phyloP scores from a whole-genome alignment of 1,140 invertebrate species.

The Pseudomyrmex pallidus region DNA sequence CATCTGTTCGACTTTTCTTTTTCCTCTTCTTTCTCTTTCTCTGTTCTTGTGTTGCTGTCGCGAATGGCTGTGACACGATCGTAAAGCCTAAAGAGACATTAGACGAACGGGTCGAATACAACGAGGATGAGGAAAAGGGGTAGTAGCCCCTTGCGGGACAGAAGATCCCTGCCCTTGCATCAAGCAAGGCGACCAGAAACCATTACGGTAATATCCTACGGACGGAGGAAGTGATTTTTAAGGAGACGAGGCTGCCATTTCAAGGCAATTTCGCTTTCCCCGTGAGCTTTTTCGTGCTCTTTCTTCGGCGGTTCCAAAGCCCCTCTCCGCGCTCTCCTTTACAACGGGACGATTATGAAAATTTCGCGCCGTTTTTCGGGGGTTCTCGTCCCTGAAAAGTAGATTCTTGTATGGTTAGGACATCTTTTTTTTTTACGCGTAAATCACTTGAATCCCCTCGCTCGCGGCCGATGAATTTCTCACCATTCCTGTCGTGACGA shows the following conservation, averaged over 20 bases:
- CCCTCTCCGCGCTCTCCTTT: slow-evolving; percentile 7
- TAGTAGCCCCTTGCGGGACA: background rate
- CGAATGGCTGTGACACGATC: slow-evolving; percentile 54
- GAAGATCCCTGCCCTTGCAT: slow-evolving; percentile 42
- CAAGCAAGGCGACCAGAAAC: slow-evolving; percentile 58
- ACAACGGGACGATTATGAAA: slow-evolving; percentile 75
- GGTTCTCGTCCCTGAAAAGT: slow-evolving; percentile 53
- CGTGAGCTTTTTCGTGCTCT: slow-evolving; percentile 62
- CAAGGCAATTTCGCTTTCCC: slow-evolving; percentile 72
- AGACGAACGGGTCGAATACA: slow-evolving; percentile 30
- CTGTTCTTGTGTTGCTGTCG: background rate
- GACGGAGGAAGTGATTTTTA: slow-evolving; percentile 77
- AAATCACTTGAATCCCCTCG: slow-evolving; percentile 19
- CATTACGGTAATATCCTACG: slow-evolving; percentile 74
- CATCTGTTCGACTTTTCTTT: slow-evolving; percentile 11
- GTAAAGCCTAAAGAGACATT: slow-evolving; percentile 42
- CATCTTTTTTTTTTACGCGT: slow-evolving; percentile 16
- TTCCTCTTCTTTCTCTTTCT: background rate
- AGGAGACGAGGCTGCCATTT: slow-evolving; percentile 71
- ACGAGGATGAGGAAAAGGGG: background rate
- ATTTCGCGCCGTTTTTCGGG: slow-evolving; percentile 70
- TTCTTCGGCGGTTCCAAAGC: slow-evolving; percentile 29
- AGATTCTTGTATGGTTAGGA: background rate
- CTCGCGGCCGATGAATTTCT: slow-evolving; percentile 16
- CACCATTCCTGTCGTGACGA: background rate